Base-by-base conservation (phyloP, 2,888 invertebrate species). In the Drosophila falleni region DNA sequence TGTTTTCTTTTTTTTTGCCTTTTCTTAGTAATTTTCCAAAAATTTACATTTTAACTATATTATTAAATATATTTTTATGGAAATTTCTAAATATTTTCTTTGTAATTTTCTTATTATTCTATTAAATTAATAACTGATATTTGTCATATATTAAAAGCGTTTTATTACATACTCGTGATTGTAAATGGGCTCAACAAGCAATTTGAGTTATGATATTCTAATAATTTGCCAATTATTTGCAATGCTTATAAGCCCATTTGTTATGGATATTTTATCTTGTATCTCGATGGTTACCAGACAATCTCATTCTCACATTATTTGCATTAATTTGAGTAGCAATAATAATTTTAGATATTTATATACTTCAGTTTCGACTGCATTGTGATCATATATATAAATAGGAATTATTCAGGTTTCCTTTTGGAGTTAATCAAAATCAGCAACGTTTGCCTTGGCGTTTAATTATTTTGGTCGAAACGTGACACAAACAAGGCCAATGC, bases 391-490 rank as follows among this genome's bases (percentile, higher is more conserved):
- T 19, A 19, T 19, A 44, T 41, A 23, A 29, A 31, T 41, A 10
- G 16, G 41, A 62, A 55, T 49, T 56, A 49, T 47, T 59, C 13
- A 72, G 59, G 66, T 69, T 66, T 42, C n/a, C 41, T 35, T 29
- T 68, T 68, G n/a, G 54, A 82, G 80, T 73, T 79, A 73, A 86
- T 85, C 73, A 85, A 68, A 78, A 66, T 66, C 62, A 65, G 33
- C 58, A 56, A 51, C 46, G 44, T 72, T 78, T 85, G 62, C 60
- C 59, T 37, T 65, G 51, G 19, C 58, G 63, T 65, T 64, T 69
- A 86, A 80, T 80, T 82, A 75, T 71, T 69, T 74, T 80, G 62
- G 72, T 58, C 68, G 42, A 50, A 56, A 81, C 85, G 81, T 81
- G 73, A 65, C 76, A 67, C 66, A 74, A 82, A 80, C 76, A 73